Evolutionary conservation across 2,797 vertebrate genomes (phyloP), one percentile per base, ranked within the genome.

Genomic region (Ficedula albicollis): DNA sequence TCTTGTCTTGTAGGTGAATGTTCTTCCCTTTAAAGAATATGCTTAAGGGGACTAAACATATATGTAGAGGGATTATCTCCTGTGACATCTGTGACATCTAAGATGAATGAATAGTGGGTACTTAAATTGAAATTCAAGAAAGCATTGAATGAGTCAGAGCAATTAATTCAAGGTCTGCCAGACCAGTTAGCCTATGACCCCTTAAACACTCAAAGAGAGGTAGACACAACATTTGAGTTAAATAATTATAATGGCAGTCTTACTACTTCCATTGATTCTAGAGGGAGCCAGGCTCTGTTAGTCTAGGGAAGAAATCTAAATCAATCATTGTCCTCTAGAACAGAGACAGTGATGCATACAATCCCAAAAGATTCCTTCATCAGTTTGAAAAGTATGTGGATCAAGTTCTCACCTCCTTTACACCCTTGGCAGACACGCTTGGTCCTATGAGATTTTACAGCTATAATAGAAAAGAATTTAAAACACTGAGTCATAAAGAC

Each of bases 171-270:
- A 88, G 74, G 91, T 97, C 90, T 96, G 90, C 69, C 1, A 15
- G 73, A 97, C 39, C 85, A 94, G 95, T 97, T 96, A 95, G 85
- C 91, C 90, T 95, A 55, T 88, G 93, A 94, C 89, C 93, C n/a
- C 62, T 93, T 95, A 91, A 95, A 94, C 87, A 91, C 59, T 90
- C 80, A 66, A 55, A 87, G 76, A 96, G 66, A 86, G n/a, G 76
- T 69, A 95, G 90, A 95, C 77, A 84, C 85, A 91, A 93, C 63
- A 91, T 91, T 86, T 88, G 89, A 91, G 77, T 91, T 90, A 90
- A 96, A 93, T 94, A 88, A 94, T 84, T 95, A 72, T 41, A 95
- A 90, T 78, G 63, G 48, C 48, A 92, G 66, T 66, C 79, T 86
- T 88, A 78, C 39, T 86, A 51, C 66, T 94, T 86, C 54, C 46